phyloP scores from a whole-genome alignment of 1,140 invertebrate species.

The Proctacanthus coquilletti region DNA sequence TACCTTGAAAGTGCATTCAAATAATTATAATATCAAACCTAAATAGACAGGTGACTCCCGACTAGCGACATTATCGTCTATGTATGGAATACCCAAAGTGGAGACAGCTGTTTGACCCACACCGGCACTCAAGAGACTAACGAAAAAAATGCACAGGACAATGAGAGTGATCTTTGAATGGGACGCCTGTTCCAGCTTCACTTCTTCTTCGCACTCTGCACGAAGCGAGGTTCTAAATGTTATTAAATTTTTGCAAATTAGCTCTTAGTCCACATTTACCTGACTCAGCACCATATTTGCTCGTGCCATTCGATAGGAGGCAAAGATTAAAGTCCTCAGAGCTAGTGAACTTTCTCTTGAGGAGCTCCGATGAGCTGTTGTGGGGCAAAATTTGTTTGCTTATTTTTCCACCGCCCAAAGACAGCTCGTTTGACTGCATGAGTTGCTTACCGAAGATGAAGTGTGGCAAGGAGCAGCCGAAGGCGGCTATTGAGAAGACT shows the following conservation, averaged over 20 bases:
- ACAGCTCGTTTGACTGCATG: conserved; percentile 20
- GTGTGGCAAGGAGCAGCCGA: conserved; percentile 73
- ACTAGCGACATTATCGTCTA: conserved; percentile 85
- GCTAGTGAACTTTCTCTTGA: too few relatives aligned
- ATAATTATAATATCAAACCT: conserved; percentile 38
- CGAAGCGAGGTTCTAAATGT: too few relatives aligned
- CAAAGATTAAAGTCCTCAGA: too few relatives aligned
- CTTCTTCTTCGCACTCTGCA: conserved; percentile 38
- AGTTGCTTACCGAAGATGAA: conserved; percentile 61
- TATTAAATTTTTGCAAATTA: too few relatives aligned
- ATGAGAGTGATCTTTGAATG: conserved; percentile 62
- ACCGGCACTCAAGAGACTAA: conserved; percentile 74
- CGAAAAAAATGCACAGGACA: conserved; percentile 72
- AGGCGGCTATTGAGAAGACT: conserved; percentile 71
- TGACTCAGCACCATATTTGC: too few relatives aligned
- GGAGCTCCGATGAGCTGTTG: too few relatives aligned
- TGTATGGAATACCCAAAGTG: conserved; percentile 84
- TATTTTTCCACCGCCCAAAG: conserved; percentile 7
- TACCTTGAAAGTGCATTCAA: too few relatives aligned
- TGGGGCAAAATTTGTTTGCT: too few relatives aligned
- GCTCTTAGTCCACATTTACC: too few relatives aligned
- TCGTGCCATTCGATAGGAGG: too few relatives aligned
- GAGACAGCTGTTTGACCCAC: conserved; percentile 87
- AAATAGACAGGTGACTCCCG: conserved; percentile 87
- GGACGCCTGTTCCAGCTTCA: conserved; percentile 41